Percentiles rank a stretch among this genome's conserved stretches.
phyloP scores from a whole-genome alignment of 2,888 invertebrate genomes.

The Tetranychus truncatus region DNA sequence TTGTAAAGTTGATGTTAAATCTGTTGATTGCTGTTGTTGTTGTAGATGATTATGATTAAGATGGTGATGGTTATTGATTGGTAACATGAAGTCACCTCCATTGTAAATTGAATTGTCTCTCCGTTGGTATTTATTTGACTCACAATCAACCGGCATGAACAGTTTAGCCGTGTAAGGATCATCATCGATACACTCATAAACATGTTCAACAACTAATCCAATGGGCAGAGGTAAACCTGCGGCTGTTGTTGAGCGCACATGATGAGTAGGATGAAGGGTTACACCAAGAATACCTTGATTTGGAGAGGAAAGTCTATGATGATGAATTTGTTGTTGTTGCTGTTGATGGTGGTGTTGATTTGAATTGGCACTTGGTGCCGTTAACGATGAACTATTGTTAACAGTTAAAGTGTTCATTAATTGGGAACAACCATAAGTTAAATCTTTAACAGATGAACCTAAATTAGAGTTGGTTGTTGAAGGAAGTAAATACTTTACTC shows the following conservation, averaged over 20 bases:
- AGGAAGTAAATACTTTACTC: not conserved
- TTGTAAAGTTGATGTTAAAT: not conserved
- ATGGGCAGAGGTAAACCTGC: not conserved
- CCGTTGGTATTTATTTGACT: not conserved
- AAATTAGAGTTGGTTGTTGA: not conserved
- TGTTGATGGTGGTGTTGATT: not conserved
- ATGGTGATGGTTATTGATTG: not conserved
- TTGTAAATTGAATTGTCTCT: not conserved
- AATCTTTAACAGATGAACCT: not conserved
- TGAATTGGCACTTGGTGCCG: not conserved
- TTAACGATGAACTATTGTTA: not conserved
- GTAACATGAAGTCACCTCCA: not conserved
- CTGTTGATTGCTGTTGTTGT: not conserved
- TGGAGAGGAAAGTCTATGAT: not conserved
- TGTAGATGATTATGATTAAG: not conserved
- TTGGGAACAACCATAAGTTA: constrained; percentile 1
- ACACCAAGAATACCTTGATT: not conserved
- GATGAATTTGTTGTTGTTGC: not conserved
- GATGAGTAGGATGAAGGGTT: not conserved
- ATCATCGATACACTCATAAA: constrained; percentile 11
- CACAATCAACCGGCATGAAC: constrained; percentile 2
- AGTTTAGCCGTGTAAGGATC: constrained; percentile 12
- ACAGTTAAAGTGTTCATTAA: not conserved
- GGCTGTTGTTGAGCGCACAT: not conserved
- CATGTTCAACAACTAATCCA: constrained; percentile 7